Percentiles rank a stretch among this genome's conserved stretches.
These are phyloP conservation scores for Ailuropoda melanoleuca DNA, from an alignment of 2,113 vertebrate genomes.

Conservation along the genomic window DNA sequence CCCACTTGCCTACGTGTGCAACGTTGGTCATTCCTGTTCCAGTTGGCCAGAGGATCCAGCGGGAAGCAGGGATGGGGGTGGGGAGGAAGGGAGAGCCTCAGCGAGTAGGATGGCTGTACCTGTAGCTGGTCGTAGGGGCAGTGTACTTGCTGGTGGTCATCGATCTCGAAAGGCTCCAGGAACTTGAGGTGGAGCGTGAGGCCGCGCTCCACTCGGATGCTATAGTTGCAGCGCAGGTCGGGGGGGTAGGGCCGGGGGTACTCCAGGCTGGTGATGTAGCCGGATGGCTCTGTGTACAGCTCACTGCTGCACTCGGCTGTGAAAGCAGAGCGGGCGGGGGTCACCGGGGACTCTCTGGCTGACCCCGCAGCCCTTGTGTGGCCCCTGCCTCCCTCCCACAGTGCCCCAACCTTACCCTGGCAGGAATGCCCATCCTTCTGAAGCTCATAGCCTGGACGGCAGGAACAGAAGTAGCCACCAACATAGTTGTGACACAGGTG, in stretches of 20 bases:
- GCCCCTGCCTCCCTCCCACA: background rate
- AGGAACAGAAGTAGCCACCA: slow-evolving; percentile 94
- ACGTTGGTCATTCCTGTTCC: background rate
- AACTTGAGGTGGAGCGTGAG: slow-evolving; percentile 82
- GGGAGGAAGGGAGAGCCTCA: background rate
- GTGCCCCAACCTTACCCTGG: slow-evolving; percentile 81
- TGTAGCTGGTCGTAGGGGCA: slow-evolving; percentile 89
- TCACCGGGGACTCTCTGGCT: background rate
- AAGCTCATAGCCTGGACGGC: slow-evolving; percentile 89
- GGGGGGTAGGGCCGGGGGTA: slow-evolving; percentile 85
- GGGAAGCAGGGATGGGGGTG: background rate
- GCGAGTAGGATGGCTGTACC: slow-evolving; percentile 70
- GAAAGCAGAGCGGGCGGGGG: background rate
- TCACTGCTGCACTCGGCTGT: slow-evolving; percentile 84
- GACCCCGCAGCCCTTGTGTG: background rate
- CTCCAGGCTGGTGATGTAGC: slow-evolving; percentile 85
- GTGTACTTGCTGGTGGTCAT: slow-evolving; percentile 85
- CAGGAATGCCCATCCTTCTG: slow-evolving; percentile 88
- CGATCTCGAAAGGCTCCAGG: slow-evolving; percentile 87
- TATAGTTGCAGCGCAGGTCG: slow-evolving; percentile 86
- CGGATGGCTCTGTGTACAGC: slow-evolving; percentile 81
- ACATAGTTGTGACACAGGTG: slow-evolving; percentile 95
- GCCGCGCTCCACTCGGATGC: slow-evolving; percentile 85
- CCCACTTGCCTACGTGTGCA: background rate
- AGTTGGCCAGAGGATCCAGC: background rate